Conservation (phyloP, 2,888 invertebrate genomes). For the Notodonta dromedarius region DNA sequence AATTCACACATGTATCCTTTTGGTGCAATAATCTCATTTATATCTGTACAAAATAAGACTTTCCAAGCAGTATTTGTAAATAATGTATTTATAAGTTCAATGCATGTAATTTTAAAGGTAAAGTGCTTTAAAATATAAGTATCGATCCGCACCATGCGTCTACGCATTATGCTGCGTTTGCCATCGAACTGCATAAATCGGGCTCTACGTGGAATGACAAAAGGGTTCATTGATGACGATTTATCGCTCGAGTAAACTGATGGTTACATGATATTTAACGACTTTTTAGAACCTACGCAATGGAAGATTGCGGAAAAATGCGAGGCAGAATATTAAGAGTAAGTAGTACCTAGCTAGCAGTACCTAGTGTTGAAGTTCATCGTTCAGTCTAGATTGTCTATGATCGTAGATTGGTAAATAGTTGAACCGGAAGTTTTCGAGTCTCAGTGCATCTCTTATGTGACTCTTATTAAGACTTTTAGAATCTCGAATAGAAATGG, state of each 20-base stretch:
- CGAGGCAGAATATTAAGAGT: not conserved
- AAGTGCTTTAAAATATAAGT: conserved; percentile 57
- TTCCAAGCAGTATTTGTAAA: not conserved
- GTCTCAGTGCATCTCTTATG: too few species aligned
- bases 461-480: too few species aligned
- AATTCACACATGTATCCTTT: not conserved
- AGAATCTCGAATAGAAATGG: too few species aligned
- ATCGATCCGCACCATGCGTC: conserved; percentile 33
- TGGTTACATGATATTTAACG: conserved; percentile 49
- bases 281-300: conserved; percentile 52
- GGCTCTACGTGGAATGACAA: conserved; percentile 60
- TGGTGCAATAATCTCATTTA: not conserved
- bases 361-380: too few species aligned
- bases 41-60: not conserved
- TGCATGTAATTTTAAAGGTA: conserved; percentile 49
- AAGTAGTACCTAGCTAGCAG: too few species aligned
- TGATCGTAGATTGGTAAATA: too few species aligned
- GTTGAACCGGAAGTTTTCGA: too few species aligned
- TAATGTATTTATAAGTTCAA: conserved; percentile 30
- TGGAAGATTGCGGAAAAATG: conserved; percentile 17
- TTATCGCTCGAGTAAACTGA: conserved; percentile 55
- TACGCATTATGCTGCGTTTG: conserved; percentile 46
- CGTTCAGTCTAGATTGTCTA: too few species aligned
- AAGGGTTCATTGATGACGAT: conserved; percentile 70
- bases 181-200: conserved; percentile 43